These are phyloP conservation scores for Eulemur macaco DNA, from an alignment of 2,113 vertebrate species.

Conservation along the genomic window DNA sequence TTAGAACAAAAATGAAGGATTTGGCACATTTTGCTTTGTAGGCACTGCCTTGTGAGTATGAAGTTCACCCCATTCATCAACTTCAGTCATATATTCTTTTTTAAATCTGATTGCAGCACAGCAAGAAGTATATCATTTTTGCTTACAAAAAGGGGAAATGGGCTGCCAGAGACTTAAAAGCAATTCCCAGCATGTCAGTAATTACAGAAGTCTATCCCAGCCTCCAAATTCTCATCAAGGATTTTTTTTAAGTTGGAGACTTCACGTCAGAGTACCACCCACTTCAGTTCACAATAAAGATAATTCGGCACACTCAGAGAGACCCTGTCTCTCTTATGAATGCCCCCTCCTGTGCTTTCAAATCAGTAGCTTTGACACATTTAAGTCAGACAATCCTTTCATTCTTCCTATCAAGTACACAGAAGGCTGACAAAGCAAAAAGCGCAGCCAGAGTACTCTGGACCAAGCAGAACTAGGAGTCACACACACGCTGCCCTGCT, in stretches of 20 bases:
- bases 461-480: background rate
- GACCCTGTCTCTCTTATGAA: background rate
- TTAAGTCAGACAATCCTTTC: background rate
- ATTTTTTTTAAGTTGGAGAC: background rate
- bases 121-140: background rate
- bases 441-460: background rate
- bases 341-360: background rate
- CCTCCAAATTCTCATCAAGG: background rate
- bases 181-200: background rate
- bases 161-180: background rate
- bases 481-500: background rate
- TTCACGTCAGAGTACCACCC: background rate
- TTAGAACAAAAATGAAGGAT: background rate
- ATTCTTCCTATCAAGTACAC: background rate
- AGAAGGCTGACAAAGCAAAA: background rate
- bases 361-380: background rate
- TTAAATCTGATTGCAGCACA: background rate
- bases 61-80: background rate
- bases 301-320: conserved; percentile 25
- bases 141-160: background rate
- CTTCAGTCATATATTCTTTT: background rate
- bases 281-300: background rate
- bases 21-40: background rate
- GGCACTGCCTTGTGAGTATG: background rate
- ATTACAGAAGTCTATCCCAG: background rate